Percentiles rank a stretch among this genome's conserved stretches.
phyloP scores from a whole-genome alignment of 2,797 vertebrate species.

The Neostethus bicornis region DNA sequence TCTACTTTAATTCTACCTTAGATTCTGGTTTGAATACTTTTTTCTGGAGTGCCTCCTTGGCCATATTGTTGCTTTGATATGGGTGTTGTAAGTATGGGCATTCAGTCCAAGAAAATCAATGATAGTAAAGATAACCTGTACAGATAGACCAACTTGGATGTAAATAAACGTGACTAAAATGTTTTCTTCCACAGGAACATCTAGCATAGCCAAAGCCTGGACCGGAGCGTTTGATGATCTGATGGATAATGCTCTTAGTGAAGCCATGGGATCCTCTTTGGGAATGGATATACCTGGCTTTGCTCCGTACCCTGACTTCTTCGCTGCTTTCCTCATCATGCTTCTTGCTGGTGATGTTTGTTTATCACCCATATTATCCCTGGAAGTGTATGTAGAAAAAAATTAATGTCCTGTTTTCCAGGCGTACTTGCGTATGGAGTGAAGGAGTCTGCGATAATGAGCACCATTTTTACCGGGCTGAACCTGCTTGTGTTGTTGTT shows the following conservation, averaged over 20 bases:
- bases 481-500: conserved; percentile 42
- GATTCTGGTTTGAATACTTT: no score
- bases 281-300: conserved; percentile 34
- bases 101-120: no score
- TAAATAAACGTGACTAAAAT: not conserved
- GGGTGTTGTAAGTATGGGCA: no score
- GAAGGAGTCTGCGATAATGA: conserved; percentile 41
- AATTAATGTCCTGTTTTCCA: conserved; percentile 24
- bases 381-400: no score
- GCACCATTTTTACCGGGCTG: conserved; percentile 40
- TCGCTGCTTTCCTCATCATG: conserved; percentile 51
- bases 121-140: no score
- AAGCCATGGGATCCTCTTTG: conserved; percentile 14
- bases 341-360: conserved; percentile 36
- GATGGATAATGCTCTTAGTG: conserved; percentile 32
- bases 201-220: conserved; percentile 50
- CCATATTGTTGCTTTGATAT: no score
- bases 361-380: no score
- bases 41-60: no score
- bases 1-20: no score
- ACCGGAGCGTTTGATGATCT: conserved; percentile 52
- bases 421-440: conserved; percentile 47
- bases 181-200: conserved; percentile 25
- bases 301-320: conserved; percentile 52
- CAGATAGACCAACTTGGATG: not conserved